These are phyloP conservation scores for Mirounga angustirostris DNA, from an alignment of 2,113 vertebrate genomes.

Conservation along the genomic window DNA sequence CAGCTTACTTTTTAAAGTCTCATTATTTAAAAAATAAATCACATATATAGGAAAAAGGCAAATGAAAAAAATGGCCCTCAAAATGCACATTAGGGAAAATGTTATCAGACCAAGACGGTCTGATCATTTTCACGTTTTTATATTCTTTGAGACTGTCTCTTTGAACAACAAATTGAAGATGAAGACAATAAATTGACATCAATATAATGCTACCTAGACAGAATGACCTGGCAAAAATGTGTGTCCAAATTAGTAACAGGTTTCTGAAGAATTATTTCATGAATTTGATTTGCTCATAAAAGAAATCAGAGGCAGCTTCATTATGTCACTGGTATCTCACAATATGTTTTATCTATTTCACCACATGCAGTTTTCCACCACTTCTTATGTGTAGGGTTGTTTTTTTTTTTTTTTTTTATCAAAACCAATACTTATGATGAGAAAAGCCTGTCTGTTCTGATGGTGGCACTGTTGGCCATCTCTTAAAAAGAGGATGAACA, in stretches of 20 bases:
- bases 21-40: slow-evolving; percentile 56
- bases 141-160: background rate
- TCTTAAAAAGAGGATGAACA: slow-evolving; percentile 20
- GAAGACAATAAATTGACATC: background rate
- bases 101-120: background rate
- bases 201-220: background rate
- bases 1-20: slow-evolving; percentile 72
- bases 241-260: background rate
- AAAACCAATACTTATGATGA: background rate
- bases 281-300: background rate
- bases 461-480: background rate
- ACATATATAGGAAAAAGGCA: background rate
- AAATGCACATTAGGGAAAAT: background rate
- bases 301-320: background rate
- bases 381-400: background rate
- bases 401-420: background rate
- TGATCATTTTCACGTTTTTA: background rate
- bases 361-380: background rate
- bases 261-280: slow-evolving; percentile 11
- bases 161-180: background rate
- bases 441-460: slow-evolving; percentile 59
- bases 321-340: background rate
- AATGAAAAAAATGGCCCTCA: slow-evolving; percentile 61
- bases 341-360: background rate
- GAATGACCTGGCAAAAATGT: background rate